phyloP scores from a whole-genome alignment of 1,140 invertebrate species.

The Psix sp. region DNA sequence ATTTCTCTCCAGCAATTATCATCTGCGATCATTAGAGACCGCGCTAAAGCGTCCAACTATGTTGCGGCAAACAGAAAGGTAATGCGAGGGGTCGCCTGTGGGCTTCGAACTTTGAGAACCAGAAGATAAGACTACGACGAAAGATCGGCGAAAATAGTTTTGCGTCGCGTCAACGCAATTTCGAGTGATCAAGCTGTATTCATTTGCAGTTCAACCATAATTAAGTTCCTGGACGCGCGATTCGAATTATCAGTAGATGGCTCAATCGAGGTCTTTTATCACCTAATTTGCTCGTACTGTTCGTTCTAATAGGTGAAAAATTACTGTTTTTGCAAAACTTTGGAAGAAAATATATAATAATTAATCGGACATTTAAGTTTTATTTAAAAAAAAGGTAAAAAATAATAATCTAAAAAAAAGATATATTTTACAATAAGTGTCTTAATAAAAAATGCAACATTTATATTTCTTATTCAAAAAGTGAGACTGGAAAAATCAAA shows the following conservation, averaged over 20 bases:
- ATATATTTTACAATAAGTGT: no score
- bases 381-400: no score
- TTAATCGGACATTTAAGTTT: no score
- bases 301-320: slow-evolving; percentile 1
- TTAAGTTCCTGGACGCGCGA: slow-evolving; percentile 59
- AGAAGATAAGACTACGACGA: slow-evolving; percentile 26
- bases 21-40: slow-evolving; percentile 62
- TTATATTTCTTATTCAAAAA: no score
- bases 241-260: slow-evolving; percentile 40
- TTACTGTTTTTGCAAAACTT: no score
- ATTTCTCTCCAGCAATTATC: slow-evolving; percentile 33
- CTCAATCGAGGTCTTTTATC: slow-evolving; percentile 29
- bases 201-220: slow-evolving; percentile 65
- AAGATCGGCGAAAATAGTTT: slow-evolving; percentile 67
- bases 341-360: no score
- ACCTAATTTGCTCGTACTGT: slow-evolving; percentile 15
- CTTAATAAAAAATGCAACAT: no score
- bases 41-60: no score
- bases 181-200: slow-evolving; percentile 71
- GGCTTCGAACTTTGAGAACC: slow-evolving; percentile 26
- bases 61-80: no score
- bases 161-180: slow-evolving; percentile 64
- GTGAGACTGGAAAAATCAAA: no score
- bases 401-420: no score
- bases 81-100: slow-evolving; percentile 39